Percentiles rank a stretch among this genome's conserved stretches.
phyloP scores from a whole-genome alignment of 2,797 vertebrate species.

The Sebastiscus albofasciatus region DNA sequence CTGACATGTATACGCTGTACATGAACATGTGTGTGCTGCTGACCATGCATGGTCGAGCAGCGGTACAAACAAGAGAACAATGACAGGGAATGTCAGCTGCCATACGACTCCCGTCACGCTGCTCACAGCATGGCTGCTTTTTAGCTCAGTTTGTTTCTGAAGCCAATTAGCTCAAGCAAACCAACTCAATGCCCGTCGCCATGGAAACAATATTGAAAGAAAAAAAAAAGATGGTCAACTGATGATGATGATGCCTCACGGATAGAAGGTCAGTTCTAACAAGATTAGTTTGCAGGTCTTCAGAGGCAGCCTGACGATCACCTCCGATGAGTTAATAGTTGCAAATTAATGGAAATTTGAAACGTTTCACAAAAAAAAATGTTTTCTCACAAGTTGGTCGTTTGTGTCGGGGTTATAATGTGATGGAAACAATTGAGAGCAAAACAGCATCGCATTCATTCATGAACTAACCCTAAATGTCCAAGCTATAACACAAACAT shows the following conservation, averaged over 20 bases:
- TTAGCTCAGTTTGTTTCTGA: conserved; percentile 24
- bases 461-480: background rate
- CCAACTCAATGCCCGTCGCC: conserved; percentile 29
- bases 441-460: background rate
- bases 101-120: background rate
- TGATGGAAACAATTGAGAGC: background rate
- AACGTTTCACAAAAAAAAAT: background rate
- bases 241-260: background rate
- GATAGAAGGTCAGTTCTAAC: background rate
- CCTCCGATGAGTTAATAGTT: background rate
- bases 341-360: background rate
- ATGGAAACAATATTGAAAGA: conserved; percentile 20
- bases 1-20: background rate
- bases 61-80: background rate
- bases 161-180: conserved; percentile 34
- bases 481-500: background rate
- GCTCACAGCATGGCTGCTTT: conserved; percentile 13
- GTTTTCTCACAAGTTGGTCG: background rate
- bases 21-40: background rate
- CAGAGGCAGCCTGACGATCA: background rate
- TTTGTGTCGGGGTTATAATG: background rate
- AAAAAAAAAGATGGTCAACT: background rate
- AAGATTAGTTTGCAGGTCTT: background rate
- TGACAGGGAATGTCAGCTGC: background rate
- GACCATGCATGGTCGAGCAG: background rate